A percentile compares a stretch with the other conserved stretches of the same genome.
Conservation (phyloP, 35 echinoderm and acorn worm species). For the Eucidaris tribuloides region DNA sequence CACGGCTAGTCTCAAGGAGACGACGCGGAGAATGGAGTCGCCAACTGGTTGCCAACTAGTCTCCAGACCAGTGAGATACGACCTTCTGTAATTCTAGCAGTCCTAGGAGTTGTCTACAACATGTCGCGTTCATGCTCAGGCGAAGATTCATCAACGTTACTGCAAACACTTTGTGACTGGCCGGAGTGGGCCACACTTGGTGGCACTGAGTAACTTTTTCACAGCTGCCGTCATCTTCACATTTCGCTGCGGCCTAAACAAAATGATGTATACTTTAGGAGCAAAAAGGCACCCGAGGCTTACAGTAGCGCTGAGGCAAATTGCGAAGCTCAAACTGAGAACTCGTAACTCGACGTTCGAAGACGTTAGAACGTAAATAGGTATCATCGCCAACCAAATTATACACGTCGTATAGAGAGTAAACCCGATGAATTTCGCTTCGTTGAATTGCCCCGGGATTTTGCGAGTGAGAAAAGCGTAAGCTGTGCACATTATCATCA, state of each 20-base stretch:
- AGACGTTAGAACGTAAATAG: conserved; percentile 70
- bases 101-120: too few relatives aligned
- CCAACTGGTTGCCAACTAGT: too few relatives aligned
- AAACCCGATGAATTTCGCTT: conserved; percentile 85
- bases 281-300: conserved; percentile 80
- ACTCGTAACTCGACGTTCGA: conserved; percentile 49
- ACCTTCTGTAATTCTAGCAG: too few relatives aligned
- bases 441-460: conserved; percentile 82
- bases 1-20: too few relatives aligned
- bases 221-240: conserved; percentile 27
- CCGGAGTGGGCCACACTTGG: neutral
- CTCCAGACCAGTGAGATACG: too few relatives aligned
- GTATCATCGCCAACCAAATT: conserved; percentile 90
- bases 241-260: conserved; percentile 72
- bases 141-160: neutral
- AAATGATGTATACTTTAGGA: conserved; percentile 76
- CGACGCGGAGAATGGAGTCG: too few relatives aligned
- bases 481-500: conserved; percentile 78
- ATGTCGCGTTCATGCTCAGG: conserved; percentile 10
- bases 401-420: conserved; percentile 92
- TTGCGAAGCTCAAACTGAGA: conserved; percentile 60
- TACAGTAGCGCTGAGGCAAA: conserved; percentile 82
- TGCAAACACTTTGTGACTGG: neutral
- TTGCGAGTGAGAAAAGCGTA: conserved; percentile 90
- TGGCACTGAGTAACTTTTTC: conserved; percentile 5